Evolutionary conservation across 2,888 invertebrate species (phyloP).

Genomic region (Morpho helenor): DNA sequence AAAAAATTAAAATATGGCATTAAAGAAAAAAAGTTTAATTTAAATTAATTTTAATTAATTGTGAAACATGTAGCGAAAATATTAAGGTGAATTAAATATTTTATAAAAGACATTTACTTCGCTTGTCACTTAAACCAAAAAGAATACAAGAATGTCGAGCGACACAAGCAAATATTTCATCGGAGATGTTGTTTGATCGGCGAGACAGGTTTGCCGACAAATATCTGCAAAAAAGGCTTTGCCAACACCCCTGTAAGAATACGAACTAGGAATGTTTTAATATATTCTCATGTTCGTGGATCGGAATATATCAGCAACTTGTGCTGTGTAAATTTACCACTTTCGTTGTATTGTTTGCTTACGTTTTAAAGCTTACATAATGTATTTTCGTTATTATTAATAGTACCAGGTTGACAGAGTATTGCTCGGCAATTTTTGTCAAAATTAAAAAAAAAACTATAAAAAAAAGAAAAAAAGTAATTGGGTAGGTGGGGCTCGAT

Average conservation of each 20-base stretch:
- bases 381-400: too few species aligned
- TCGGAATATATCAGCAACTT: slow-evolving; percentile 12
- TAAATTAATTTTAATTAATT: too few species aligned
- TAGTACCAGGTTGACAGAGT: too few species aligned
- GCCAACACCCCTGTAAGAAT: slow-evolving; percentile 30
- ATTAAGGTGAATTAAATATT: too few species aligned
- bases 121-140: slow-evolving; percentile 11
- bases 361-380: not conserved
- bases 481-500: too few species aligned
- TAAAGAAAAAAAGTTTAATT: too few species aligned
- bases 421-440: too few species aligned
- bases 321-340: slow-evolving; percentile 4
- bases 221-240: slow-evolving; percentile 50
- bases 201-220: slow-evolving; percentile 70
- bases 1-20: too few species aligned
- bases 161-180: slow-evolving; percentile 66
- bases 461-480: too few species aligned
- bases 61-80: too few species aligned
- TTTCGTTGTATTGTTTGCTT: slow-evolving; percentile 4
- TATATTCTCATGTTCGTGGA: slow-evolving; percentile 24
- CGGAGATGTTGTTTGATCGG: slow-evolving; percentile 75
- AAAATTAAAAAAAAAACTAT: too few species aligned
- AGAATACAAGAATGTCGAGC: slow-evolving; percentile 46
- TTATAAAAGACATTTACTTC: not conserved
- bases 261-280: slow-evolving; percentile 23